These are phyloP conservation scores for Bellardia bayeri DNA, from an alignment of 2,888 invertebrate genomes.

Conservation along the genomic window DNA sequence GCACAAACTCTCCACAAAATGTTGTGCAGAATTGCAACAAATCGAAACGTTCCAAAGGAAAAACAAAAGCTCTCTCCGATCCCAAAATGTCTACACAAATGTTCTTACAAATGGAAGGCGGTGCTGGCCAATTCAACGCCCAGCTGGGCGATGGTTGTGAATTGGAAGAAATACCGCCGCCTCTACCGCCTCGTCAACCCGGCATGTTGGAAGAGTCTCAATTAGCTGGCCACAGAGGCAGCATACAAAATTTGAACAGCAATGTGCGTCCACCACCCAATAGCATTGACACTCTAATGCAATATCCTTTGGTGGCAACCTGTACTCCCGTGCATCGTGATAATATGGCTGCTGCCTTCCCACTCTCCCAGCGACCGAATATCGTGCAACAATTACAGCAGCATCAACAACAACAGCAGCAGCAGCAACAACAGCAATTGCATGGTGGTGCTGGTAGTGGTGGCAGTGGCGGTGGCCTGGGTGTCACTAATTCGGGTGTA, in stretches of 20 bases:
- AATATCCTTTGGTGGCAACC: constrained; percentile 84
- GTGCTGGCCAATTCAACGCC: constrained; percentile 55
- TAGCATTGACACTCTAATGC: constrained; percentile 83
- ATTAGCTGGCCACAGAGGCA: constrained; percentile 75
- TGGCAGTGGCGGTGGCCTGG: constrained; percentile 59
- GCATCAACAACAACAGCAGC: constrained; percentile 83
- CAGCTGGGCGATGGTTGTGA: constrained; percentile 71
- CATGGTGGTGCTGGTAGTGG: constrained; percentile 73
- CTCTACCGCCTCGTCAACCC: constrained; percentile 87
- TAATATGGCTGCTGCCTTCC: constrained; percentile 83
- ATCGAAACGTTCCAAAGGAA: constrained; percentile 81
- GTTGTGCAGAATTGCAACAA: constrained; percentile 56
- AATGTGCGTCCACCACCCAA: constrained; percentile 81
- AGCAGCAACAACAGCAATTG: constrained; percentile 79
- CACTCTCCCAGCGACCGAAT: constrained; percentile 83
- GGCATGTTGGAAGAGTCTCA: constrained; percentile 83
- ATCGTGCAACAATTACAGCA: constrained; percentile 84
- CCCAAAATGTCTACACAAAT: constrained; percentile 84
- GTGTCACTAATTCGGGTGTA: constrained; percentile 80
- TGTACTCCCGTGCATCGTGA: constrained; percentile 84
- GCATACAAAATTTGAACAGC: constrained; percentile 79
- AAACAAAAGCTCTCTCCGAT: constrained; percentile 84
- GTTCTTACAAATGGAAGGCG: constrained; percentile 83
- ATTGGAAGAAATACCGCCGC: constrained; percentile 84
- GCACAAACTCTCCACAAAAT: constrained; percentile 61